phyloP scores from a whole-genome alignment of 2,888 invertebrate genomes.

The Dicranocentrus wangi region DNA sequence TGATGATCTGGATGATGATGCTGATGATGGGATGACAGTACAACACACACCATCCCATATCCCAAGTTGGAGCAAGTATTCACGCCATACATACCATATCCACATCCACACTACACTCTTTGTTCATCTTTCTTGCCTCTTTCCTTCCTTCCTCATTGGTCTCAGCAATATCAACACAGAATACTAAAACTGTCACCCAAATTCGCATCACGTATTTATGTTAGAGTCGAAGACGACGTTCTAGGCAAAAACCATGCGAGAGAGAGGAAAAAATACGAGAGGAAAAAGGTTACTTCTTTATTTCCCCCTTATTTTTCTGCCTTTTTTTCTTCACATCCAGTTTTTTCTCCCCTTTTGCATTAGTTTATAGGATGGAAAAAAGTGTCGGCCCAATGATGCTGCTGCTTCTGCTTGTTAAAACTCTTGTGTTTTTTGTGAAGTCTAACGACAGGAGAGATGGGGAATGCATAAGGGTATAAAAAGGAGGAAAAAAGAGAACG shows the following conservation, averaged over 20 bases:
- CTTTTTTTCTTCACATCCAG: conserved; percentile 19
- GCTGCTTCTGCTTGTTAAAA: conserved; percentile 53
- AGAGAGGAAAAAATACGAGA: conserved; percentile 32
- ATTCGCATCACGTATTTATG: conserved; percentile 73
- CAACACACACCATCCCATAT: neutral
- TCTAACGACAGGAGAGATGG: conserved; percentile 46
- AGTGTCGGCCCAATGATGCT: conserved; percentile 47
- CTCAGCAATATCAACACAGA: conserved; percentile 69
- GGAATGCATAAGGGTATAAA: conserved; percentile 24
- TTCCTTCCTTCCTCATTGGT: conserved; percentile 34
- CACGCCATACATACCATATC: neutral
- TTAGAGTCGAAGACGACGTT: conserved; percentile 46
- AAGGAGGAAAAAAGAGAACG: neutral
- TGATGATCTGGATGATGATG: conserved; percentile 55
- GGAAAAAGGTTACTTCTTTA: conserved; percentile 52
- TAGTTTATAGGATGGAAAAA: conserved; percentile 56
- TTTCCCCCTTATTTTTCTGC: conserved; percentile 39
- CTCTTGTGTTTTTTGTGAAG: conserved; percentile 55
- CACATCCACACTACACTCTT: neutral
- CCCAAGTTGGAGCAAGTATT: neutral
- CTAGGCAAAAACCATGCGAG: conserved; percentile 46
- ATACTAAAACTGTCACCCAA: conserved; percentile 73
- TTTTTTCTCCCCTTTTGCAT: conserved; percentile 50
- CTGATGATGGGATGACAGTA: conserved; percentile 55
- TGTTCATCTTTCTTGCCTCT: conserved; percentile 37